phyloP scores from a whole-genome alignment of 1,140 invertebrate species.

The Belonocnema kinseyi region DNA sequence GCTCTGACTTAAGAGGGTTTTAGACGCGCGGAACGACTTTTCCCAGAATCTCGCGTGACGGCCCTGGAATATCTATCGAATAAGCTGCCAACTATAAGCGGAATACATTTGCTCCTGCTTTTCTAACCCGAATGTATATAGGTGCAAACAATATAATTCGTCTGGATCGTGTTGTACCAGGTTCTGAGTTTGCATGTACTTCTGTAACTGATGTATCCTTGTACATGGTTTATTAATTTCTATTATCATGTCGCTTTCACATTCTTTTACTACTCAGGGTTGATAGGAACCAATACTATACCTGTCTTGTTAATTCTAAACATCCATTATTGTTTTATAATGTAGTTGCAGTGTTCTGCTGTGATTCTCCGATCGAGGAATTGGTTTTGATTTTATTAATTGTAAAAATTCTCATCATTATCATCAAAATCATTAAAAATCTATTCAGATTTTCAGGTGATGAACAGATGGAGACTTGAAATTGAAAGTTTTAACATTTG shows the following conservation, averaged over 20 bases:
- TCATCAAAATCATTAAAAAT: too few relatives aligned
- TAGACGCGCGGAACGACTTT: conserved; percentile 72
- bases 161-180: conserved; percentile 15
- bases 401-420: too few relatives aligned
- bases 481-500: too few relatives aligned
- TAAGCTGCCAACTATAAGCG: conserved; percentile 44
- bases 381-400: too few relatives aligned
- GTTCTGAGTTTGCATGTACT: background rate
- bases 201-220: background rate
- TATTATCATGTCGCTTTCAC: conserved; percentile 15
- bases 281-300: background rate
- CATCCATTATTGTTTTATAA: background rate
- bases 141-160: background rate
- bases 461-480: too few relatives aligned
- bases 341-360: background rate
- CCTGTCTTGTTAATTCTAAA: background rate
- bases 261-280: background rate
- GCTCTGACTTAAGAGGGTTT: conserved; percentile 54
- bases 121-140: background rate
- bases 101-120: conserved; percentile 24
- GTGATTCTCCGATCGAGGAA: too few relatives aligned
- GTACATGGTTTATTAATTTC: conserved; percentile 1
- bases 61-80: conserved; percentile 69
- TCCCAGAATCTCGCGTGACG: conserved; percentile 75
- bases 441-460: too few relatives aligned